Evolutionary conservation across 2,797 vertebrate genomes (phyloP).

Genomic region (Pipistrellus kuhlii): DNA sequence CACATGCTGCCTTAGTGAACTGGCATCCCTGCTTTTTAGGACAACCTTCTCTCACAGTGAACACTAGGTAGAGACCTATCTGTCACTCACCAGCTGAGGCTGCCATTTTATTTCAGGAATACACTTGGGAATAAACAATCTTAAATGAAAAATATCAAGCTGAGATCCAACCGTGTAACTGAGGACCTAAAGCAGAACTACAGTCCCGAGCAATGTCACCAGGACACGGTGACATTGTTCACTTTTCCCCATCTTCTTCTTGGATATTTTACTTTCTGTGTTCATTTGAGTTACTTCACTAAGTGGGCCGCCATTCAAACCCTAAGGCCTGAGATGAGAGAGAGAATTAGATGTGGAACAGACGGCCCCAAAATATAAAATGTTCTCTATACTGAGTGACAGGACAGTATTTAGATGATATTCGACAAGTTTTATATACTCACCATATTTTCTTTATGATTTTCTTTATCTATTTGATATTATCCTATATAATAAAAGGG

Average conservation of each 20-base stretch:
- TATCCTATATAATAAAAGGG: background rate
- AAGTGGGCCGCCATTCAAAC: background rate
- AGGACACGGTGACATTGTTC: background rate
- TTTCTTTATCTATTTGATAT: constrained; percentile 24
- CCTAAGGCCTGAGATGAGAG: background rate
- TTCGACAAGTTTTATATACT: background rate
- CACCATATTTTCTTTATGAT: background rate
- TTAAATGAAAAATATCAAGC: background rate
- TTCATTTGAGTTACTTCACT: background rate
- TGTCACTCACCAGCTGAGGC: background rate
- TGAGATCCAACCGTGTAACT: background rate
- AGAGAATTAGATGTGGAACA: background rate
- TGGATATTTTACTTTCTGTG: background rate
- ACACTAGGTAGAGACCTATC: background rate
- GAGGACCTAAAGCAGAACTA: background rate
- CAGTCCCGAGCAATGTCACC: background rate
- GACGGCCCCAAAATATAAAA: background rate
- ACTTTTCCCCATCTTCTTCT: background rate
- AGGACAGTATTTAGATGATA: background rate
- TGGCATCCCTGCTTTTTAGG: background rate
- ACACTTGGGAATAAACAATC: background rate
- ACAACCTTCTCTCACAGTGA: background rate
- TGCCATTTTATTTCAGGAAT: background rate
- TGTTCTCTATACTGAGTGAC: background rate
- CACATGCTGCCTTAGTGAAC: background rate